Evolutionary conservation across 23 tunicate genomes (phyloP), one percentile per base, ranked within the genome.

Genomic region (Trididemnum clinides): DNA sequence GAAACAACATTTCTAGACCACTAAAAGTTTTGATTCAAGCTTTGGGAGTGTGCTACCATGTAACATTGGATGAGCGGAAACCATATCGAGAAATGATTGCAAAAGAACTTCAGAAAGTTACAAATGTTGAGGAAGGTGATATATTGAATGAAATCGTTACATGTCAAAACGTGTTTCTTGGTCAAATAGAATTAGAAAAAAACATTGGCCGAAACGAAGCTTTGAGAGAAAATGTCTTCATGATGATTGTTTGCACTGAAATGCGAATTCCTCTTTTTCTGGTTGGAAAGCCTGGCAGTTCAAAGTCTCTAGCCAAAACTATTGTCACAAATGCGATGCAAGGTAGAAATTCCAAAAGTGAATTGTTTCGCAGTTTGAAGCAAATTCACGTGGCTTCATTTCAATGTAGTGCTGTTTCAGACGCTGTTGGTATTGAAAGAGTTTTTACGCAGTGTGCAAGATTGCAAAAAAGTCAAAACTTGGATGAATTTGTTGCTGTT

Each of bases 261-360:
- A 72, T 88, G 77, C 71, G 92, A 35, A 88, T 88, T 71, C 92
- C 92, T 19, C 69, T 88, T 21, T 88, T 88, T 58, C 87, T 88
- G 0, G 92, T 88, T 58, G 92, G 92, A 34, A 88, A 88, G 66
- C 92, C 92, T 27, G 92, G 92, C 39, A 88, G 92, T 50, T 88
- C 92, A 0, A 88, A 88, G 64, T 88, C 92, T 31, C 44, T 88
- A 22, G 92, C 92, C 2, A 88, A 82, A 39, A 88, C 92, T 33
- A 82, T 88, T 75, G 92, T 88, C 30, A 34, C 92, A 21, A 77
- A 88, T 38, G 85, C 85, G 4, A 88, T 88, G 92, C 87, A 82
- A 31, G 92, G 92, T 0, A 25, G 65, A 23, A 82, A 58, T 33
- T 88, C 92, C 18, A 82, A 50, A 74, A 57, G 33, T 63, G 54